phyloP scores from a whole-genome alignment of 2,113 vertebrate genomes.

The Percopsis transmontana region DNA sequence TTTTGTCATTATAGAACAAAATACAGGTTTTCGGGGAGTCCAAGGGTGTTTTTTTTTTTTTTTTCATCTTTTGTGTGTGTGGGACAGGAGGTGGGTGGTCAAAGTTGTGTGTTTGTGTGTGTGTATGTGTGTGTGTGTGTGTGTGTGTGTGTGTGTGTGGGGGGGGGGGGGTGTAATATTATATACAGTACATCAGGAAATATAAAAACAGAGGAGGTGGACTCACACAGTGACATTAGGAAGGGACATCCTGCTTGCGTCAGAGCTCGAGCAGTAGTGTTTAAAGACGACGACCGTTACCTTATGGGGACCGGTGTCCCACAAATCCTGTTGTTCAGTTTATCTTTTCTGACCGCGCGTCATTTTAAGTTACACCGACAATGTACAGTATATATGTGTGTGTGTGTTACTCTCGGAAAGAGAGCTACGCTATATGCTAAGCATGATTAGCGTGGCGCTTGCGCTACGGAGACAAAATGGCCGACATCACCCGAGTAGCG shows the following conservation, averaged over 20 bases:
- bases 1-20: constrained; percentile 80
- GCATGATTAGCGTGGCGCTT: constrained; percentile 53
- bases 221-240: constrained; percentile 59
- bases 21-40: constrained; percentile 76
- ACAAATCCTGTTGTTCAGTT: constrained; percentile 43
- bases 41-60: constrained; percentile 36
- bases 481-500: constrained; percentile 68
- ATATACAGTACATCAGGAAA: constrained; percentile 73
- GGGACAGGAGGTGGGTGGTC: neutral
- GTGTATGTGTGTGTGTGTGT: neutral
- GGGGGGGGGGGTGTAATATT: constrained; percentile 31
- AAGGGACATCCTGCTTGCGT: constrained; percentile 59
- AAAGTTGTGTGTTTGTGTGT: neutral
- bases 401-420: constrained; percentile 50
- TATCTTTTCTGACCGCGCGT: constrained; percentile 39
- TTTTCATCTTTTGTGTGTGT: constrained; percentile 26
- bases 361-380: constrained; percentile 50
- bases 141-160: constrained; percentile 8
- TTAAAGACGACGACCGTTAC: constrained; percentile 13
- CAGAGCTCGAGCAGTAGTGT: constrained; percentile 70
- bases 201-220: constrained; percentile 62
- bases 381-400: neutral
- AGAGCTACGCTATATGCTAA: constrained; percentile 58
- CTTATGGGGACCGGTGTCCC: too few species aligned
- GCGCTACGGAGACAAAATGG: constrained; percentile 60